These are phyloP conservation scores for Upupa epops DNA, from an alignment of 2,113 vertebrate genomes.

Conservation along the genomic window DNA sequence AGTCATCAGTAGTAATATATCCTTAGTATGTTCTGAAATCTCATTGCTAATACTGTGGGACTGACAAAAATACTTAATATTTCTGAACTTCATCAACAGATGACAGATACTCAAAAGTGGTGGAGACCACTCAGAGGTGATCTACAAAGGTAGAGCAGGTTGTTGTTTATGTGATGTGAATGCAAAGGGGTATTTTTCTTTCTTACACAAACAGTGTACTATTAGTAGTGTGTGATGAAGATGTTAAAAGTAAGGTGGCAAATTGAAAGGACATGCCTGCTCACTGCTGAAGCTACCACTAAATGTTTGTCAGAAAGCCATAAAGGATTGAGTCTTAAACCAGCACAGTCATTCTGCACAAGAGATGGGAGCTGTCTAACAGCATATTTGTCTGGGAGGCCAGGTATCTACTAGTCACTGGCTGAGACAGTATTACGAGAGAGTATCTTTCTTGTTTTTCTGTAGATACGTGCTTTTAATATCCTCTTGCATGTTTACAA, in stretches of 20 bases:
- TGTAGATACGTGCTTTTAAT: neutral
- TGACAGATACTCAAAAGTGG: neutral
- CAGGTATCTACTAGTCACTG: accelerated
- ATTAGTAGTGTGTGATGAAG: neutral
- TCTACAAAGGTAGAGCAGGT: neutral
- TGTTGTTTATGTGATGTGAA: neutral
- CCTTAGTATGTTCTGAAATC: neutral
- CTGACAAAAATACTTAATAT: neutral
- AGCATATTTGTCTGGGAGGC: neutral
- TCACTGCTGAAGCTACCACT: neutral
- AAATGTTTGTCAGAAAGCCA: neutral
- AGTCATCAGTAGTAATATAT: neutral
- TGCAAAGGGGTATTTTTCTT: no score
- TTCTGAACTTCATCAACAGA: neutral
- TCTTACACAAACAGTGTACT: neutral
- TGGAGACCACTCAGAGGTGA: neutral
- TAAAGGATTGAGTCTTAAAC: neutral
- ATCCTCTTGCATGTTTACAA: neutral
- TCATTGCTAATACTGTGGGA: neutral
- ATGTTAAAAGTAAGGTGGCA: neutral
- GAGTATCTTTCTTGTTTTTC: neutral
- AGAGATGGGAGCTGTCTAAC: neutral
- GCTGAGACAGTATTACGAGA: neutral
- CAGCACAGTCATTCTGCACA: neutral
- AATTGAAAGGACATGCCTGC: neutral